These are phyloP conservation scores for Dynastes tityus DNA, from an alignment of 2,888 invertebrate species.

Conservation along the genomic window DNA sequence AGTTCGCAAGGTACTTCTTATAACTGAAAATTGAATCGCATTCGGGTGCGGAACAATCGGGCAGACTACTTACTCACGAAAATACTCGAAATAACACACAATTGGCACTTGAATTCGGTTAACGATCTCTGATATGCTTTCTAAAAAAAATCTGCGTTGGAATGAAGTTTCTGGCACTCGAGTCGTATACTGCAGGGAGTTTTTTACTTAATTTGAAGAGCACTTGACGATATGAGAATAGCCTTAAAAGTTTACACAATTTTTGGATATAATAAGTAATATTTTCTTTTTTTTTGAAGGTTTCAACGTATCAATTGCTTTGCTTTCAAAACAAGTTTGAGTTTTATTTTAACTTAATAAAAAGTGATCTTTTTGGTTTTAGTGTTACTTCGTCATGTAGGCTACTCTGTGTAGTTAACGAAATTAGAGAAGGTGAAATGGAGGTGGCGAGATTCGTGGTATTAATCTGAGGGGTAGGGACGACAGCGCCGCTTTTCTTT, in stretches of 20 bases:
- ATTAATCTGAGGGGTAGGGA: constrained; percentile 1
- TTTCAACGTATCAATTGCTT: background rate
- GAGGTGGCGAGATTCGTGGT: background rate
- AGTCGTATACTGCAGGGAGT: background rate
- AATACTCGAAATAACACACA: constrained; percentile 25
- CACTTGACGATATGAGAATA: background rate
- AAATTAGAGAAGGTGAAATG: constrained; percentile 27
- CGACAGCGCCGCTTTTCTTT: constrained; percentile 36
- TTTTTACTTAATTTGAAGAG: background rate
- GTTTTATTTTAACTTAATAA: too few species aligned
- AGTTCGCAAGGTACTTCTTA: too few species aligned
- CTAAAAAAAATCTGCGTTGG: background rate
- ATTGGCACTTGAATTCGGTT: constrained; percentile 18
- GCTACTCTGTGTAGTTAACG: background rate
- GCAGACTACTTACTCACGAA: constrained; percentile 6
- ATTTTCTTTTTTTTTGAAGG: background rate
- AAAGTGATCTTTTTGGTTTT: too few species aligned
- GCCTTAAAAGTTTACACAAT: constrained; percentile 3
- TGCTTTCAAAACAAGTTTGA: background rate
- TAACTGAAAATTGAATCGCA: background rate
- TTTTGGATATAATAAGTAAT: constrained; percentile 1
- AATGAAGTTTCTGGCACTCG: constrained; percentile 3
- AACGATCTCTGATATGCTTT: constrained; percentile 14
- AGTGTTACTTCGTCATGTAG: too few species aligned
- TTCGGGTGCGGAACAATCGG: background rate